Percentiles rank a stretch among this genome's conserved stretches.
Conservation (phyloP, 1,140 invertebrate species). For the Chironomus tepperi region DNA sequence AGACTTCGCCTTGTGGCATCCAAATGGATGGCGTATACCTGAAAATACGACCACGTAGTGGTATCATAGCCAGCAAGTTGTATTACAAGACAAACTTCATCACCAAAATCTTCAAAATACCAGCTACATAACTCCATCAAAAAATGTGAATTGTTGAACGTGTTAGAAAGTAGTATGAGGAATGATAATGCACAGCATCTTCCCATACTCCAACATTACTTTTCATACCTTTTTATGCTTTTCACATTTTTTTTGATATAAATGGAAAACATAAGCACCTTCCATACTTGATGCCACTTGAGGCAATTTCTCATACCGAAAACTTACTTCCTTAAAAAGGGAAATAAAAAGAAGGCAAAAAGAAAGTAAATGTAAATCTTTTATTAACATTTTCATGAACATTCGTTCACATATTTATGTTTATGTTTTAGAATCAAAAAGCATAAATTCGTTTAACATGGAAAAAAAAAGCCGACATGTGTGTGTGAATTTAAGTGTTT, state of each 20-base stretch:
- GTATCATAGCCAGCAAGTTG: too few species aligned
- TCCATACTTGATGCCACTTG: background rate
- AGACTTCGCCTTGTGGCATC: too few species aligned
- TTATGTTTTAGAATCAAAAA: background rate
- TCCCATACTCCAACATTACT: background rate
- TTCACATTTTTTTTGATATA: background rate
- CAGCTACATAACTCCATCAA: too few species aligned
- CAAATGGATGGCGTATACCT: too few species aligned
- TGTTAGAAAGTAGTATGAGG: background rate
- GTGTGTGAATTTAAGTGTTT: constrained; percentile 1
- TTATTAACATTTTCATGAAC: background rate
- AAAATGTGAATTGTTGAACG: background rate
- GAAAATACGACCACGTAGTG: too few species aligned
- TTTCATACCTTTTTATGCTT: background rate
- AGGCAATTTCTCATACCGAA: background rate
- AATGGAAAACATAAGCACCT: background rate
- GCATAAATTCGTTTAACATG: background rate
- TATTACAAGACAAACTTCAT: background rate
- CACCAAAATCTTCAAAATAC: too few species aligned
- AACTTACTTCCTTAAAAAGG: too few species aligned
- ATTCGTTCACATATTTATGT: constrained; percentile 14
- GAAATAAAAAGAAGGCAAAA: too few species aligned
- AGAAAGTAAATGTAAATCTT: background rate
- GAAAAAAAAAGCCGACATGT: background rate
- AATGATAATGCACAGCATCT: background rate